phyloP scores from a whole-genome alignment of 1,140 invertebrate species.

The Drosophila sproati region DNA sequence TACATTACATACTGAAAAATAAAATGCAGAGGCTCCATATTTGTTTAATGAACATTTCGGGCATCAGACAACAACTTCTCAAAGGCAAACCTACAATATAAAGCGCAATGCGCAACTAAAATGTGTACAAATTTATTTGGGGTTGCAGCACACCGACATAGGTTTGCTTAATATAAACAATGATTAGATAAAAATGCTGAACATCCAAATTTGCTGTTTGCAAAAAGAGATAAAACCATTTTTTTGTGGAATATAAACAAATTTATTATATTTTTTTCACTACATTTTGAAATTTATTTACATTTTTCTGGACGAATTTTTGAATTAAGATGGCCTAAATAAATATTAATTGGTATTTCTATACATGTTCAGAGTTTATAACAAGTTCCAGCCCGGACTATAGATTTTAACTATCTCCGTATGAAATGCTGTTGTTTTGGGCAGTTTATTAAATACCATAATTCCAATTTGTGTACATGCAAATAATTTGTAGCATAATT shows the following conservation, averaged over 20 bases:
- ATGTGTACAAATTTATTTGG: not conserved
- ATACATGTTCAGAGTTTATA: not conserved
- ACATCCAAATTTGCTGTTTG: too few relatives aligned
- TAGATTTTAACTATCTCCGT: too few relatives aligned
- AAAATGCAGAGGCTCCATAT: not conserved
- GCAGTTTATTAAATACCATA: constrained; percentile 3
- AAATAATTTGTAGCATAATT: constrained; percentile 27
- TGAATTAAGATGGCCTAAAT: not conserved
- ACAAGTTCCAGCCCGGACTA: too few relatives aligned
- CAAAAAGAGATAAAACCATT: too few relatives aligned
- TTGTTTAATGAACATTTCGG: constrained; percentile 6
- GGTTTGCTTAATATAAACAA: constrained; percentile 1
- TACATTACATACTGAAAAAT: constrained; percentile 1
- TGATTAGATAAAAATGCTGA: constrained; percentile 29
- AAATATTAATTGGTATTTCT: not conserved
- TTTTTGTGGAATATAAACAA: too few relatives aligned
- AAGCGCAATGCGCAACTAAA: constrained; percentile 43
- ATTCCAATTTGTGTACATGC: not conserved
- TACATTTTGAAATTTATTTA: too few relatives aligned
- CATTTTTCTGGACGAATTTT: too few relatives aligned
- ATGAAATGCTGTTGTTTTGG: not conserved
- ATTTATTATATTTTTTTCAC: too few relatives aligned
- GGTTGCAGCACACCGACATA: not conserved
- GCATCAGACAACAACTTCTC: not conserved
- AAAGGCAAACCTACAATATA: not conserved